Evolutionary conservation across 2,113 vertebrate species (phyloP), one percentile per base, ranked within the genome.

Genomic region (Tautogolabrus adspersus): DNA sequence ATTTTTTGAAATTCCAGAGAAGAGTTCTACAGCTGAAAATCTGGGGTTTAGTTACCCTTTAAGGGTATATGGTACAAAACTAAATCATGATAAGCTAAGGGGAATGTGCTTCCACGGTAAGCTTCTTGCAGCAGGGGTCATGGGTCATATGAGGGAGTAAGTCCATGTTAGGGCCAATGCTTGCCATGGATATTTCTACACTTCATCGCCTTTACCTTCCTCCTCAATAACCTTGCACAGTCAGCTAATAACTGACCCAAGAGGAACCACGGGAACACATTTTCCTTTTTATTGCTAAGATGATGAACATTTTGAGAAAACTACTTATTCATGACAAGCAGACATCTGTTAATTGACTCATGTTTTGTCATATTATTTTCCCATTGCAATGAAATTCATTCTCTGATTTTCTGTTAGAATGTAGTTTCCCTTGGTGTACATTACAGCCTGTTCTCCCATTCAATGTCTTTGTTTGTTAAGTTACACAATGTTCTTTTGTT

Each of bases 171-270:
- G 42, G 51, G 19, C 22, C 18, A 22, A 55, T 68, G 42, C 37
- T 37, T 22, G 15, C 44, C n/a, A 13, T 40, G 72, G 47, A 40
- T 52, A 12, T 62, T 65, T 37, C 55, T 8, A 26, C 37, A 34
- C 12, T 23, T 0, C 55, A 58, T 51, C 30, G 13, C n/a, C 10
- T 51, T 55, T 72, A 26, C 18, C 21, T 51, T 72, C 30, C 71
- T 69, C 44, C 40, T 70, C 42, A n/a, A 9, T 64, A 66, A 84
- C 72, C 78, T 81, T 87, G 70, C 21, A 77, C 30, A 79, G 65
- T 80, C 51, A 61, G 62, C 87, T 70, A 66, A 34, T 34, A 55
- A 12, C 16, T 42, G 58, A 84, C 74, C 71, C 59, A 5, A 10
- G 61, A 59, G 6, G 22, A 63, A 18, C 10, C 52, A 21, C 30